phyloP scores from a whole-genome alignment of 37 sponge, comb jelly and placozoan species.

The Beroe forskalii region DNA sequence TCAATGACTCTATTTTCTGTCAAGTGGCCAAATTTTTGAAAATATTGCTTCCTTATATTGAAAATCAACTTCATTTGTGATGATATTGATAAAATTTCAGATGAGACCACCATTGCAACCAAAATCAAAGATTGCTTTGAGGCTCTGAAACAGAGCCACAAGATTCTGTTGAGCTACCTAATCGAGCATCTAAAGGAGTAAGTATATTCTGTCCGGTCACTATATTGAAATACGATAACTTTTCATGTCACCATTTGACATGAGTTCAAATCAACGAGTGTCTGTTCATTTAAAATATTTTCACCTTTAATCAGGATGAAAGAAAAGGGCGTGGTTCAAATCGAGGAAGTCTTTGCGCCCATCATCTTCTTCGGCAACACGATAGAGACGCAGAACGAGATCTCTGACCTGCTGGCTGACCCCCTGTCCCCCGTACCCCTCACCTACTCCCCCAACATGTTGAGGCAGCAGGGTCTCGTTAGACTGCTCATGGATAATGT shows the following conservation, averaged over 20 bases:
- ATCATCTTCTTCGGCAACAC: slow-evolving; percentile 46
- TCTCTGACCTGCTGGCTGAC: slow-evolving; percentile 11
- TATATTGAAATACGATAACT: too few relatives aligned
- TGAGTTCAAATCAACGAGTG: too few relatives aligned
- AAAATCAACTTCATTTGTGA: too few relatives aligned
- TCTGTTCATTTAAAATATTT: too few relatives aligned
- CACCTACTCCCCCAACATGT: slow-evolving; percentile 36
- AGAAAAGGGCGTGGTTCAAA: slow-evolving; percentile 25
- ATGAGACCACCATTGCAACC: not conserved
- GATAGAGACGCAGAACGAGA: not conserved
- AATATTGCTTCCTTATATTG: too few relatives aligned
- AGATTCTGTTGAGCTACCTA: slow-evolving; percentile 23
- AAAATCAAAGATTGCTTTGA: slow-evolving; percentile 32
- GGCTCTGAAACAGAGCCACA: not conserved
- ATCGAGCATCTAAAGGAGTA: slow-evolving; percentile 23
- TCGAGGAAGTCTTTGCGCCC: slow-evolving; percentile 13
- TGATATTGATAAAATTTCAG: too few relatives aligned
- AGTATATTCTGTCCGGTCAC: too few relatives aligned
- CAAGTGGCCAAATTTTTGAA: too few relatives aligned
- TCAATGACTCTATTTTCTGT: too few relatives aligned
- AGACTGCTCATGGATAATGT: slow-evolving; percentile 4
- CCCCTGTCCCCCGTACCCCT: slow-evolving; percentile 19
- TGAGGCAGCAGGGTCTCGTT: not conserved
- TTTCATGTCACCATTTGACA: too few relatives aligned
- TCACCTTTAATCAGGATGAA: slow-evolving; percentile 42